A percentile compares a stretch with the other conserved stretches of the same genome.
Conservation (phyloP, 2,888 invertebrate genomes). For the Caenorhabditis uteleia region DNA sequence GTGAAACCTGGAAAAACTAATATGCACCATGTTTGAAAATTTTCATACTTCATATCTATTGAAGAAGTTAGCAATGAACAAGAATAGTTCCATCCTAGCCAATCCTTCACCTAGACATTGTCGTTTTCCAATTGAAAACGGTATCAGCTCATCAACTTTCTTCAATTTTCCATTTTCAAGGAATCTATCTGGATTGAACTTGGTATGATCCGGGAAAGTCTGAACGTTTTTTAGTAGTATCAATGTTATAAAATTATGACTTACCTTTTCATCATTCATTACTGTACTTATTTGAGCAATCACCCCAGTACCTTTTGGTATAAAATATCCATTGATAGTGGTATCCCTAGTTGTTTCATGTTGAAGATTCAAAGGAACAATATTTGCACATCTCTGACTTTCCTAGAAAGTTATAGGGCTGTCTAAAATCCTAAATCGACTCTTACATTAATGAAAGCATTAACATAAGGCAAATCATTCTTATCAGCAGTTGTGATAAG, state of each 20-base stretch:
- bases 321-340: conserved; percentile 3
- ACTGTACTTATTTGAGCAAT: conserved; percentile 37
- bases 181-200: conserved; percentile 33
- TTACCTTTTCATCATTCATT: conserved; percentile 22
- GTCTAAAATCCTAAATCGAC: too few species aligned
- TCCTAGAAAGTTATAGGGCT: too few species aligned
- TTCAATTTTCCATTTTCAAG: conserved; percentile 55
- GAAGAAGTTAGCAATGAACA: conserved; percentile 44
- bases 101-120: conserved; percentile 45
- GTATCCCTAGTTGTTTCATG: conserved; percentile 22
- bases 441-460: conserved; percentile 48
- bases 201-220: conserved; percentile 27
- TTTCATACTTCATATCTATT: conserved; percentile 30
- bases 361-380: conserved; percentile 27
- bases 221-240: too few species aligned
- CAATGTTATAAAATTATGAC: too few species aligned
- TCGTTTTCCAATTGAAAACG: conserved; percentile 45
- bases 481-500: conserved; percentile 47
- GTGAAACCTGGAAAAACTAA: not conserved
- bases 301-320: conserved; percentile 25
- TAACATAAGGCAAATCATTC: conserved; percentile 35
- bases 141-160: conserved; percentile 32
- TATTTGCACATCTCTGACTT: conserved; percentile 27
- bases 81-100: conserved; percentile 43
- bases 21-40: too few species aligned